phyloP scores from a whole-genome alignment of 2,888 invertebrate species.

The Lordiphosa andalusiaca region DNA sequence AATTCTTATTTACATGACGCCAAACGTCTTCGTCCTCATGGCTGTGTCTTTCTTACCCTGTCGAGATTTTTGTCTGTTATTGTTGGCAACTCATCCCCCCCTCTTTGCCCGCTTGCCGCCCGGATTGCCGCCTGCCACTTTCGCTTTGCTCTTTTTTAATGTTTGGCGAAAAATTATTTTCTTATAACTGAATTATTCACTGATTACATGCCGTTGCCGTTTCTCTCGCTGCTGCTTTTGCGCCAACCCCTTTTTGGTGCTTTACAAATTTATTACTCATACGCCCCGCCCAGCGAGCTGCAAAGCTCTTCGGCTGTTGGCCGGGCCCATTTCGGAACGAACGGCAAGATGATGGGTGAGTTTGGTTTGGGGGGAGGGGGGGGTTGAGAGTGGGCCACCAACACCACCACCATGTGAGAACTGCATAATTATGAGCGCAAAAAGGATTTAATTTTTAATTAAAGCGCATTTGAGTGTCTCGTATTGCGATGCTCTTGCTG shows the following conservation, averaged over 20 bases:
- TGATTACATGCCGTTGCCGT: constrained; percentile 58
- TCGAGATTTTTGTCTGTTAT: constrained; percentile 64
- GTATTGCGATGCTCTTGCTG: constrained; percentile 15
- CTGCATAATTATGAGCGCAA: constrained; percentile 63
- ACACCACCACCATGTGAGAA: constrained; percentile 44
- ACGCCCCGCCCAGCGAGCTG: constrained; percentile 35
- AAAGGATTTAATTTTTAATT: constrained; percentile 66
- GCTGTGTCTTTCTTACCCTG: constrained; percentile 22
- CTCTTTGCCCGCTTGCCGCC: constrained; percentile 1
- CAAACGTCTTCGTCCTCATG: constrained; percentile 53
- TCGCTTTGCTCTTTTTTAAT: constrained; percentile 56
- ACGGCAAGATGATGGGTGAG: constrained; percentile 5
- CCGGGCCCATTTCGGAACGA: constrained; percentile 37
- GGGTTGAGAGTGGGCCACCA: not conserved
- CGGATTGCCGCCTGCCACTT: constrained; percentile 41
- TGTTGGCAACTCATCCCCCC: constrained; percentile 27
- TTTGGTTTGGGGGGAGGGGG: not conserved
- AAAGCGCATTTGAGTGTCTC: constrained; percentile 52
- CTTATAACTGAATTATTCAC: constrained; percentile 78
- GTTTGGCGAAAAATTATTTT: constrained; percentile 73
- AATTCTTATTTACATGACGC: constrained; percentile 79
- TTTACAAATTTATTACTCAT: constrained; percentile 57
- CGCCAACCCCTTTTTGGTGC: constrained; percentile 45
- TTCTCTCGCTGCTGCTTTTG: constrained; percentile 13
- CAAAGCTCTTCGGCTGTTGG: constrained; percentile 31